Base-by-base conservation (phyloP, 2,113 vertebrate genomes). In the Syngnathoides biaculeatus region DNA sequence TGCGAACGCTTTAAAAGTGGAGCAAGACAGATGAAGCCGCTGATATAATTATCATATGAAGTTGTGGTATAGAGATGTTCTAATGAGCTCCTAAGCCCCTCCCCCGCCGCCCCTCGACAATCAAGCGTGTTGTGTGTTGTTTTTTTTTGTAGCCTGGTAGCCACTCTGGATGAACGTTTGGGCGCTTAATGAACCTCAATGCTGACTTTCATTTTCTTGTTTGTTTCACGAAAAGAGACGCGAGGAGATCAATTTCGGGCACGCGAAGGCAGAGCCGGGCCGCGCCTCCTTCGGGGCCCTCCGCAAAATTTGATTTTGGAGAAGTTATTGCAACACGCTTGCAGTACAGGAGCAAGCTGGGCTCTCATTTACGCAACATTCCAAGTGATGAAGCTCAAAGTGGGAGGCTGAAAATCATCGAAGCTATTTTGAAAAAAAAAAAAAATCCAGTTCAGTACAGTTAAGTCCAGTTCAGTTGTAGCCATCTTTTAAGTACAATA, bases 141-240 rank as follows among this genome's bases (percentile, higher is more conserved):
- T 24, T 24, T 53, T n/a, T 53, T 24, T 53, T 24, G 52, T 22
- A 20, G 7, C 48, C 48, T 20, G 48, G 48, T 50, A n/a, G n/a
- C n/a, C n/a, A n/a, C n/a, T n/a, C n/a, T n/a, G n/a, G n/a, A n/a
- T n/a, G n/a, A n/a, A n/a, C n/a, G 47, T 65, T 45, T 58, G 55
- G 42, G 53, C 24, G 50, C 26, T 57, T 65, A 40, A 73, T 73
- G 42, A 26, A 53, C 52, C 52, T 12, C 48, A 50, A 50, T 20
- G 9, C 7, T 50, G 12, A 24, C 22, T 22, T 53, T 12, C 4
- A 24, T 13, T 53, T 53, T 24, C 10, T 5, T 17, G 45, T 15
- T 17, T 15, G 5, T 17, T 19, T 17, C 30, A 35, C 6, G 30
- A 35, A 35, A 24, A 53, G n/a, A 53, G 1, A 22, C 8, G 4